Conservation (phyloP, 2,113 vertebrate species). For the Lates calcarifer region DNA sequence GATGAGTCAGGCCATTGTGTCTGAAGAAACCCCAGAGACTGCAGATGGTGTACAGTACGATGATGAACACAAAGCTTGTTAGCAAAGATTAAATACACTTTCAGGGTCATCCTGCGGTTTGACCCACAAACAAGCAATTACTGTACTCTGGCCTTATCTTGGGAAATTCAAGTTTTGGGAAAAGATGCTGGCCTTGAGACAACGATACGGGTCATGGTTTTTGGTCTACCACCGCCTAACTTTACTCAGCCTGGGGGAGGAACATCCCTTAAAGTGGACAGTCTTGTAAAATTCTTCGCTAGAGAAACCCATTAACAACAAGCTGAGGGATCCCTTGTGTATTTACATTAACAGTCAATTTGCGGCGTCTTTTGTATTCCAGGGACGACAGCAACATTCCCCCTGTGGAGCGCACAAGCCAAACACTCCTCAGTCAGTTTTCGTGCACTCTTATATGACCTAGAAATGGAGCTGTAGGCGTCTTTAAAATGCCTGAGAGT, state of each 20-base stretch:
- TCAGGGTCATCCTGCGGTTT: constrained; percentile 19
- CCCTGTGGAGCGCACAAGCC: constrained; percentile 76
- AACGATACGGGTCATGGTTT: constrained; percentile 18
- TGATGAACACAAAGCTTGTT: constrained; percentile 12
- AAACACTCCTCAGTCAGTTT: constrained; percentile 75
- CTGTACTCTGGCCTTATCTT: constrained; percentile 26
- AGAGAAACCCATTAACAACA: constrained; percentile 25
- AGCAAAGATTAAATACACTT: constrained; percentile 23
- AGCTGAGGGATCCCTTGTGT: neutral
- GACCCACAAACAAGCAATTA: constrained; percentile 39
- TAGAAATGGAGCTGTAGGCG: constrained; percentile 75
- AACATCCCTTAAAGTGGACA: constrained; percentile 30
- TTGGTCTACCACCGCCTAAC: constrained; percentile 31
- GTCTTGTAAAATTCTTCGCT: constrained; percentile 32
- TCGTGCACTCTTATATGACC: constrained; percentile 78
- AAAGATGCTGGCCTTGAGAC: constrained; percentile 27
- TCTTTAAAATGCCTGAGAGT: constrained; percentile 58
- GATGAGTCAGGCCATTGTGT: constrained; percentile 54
- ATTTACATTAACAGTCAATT: constrained; percentile 52
- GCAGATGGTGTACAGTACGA: constrained; percentile 17
- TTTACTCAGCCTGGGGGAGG: constrained; percentile 4
- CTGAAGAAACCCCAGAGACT: constrained; percentile 13
- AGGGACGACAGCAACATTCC: constrained; percentile 59
- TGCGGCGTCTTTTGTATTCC: constrained; percentile 22
- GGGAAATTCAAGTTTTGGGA: constrained; percentile 23